Evolutionary conservation across 2,888 invertebrate species (phyloP).

Genomic region (Diogma glabrata): DNA sequence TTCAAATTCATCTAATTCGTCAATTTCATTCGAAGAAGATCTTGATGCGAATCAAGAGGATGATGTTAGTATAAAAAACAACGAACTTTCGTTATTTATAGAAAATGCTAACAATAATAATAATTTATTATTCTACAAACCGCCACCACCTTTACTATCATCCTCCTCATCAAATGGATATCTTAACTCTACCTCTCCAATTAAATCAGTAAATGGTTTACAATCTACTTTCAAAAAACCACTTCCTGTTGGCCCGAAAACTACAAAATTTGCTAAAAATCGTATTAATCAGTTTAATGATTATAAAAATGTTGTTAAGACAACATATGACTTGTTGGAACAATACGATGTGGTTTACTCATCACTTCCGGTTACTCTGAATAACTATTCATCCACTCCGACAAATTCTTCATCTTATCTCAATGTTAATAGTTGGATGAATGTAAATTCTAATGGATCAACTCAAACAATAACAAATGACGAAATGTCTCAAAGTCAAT

Average conservation of each 20-base stretch:
- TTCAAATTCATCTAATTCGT: conserved; percentile 1
- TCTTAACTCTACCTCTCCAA: not conserved
- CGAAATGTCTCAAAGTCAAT: conserved; percentile 17
- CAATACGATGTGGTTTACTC: conserved; percentile 4
- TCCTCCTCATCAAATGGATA: not conserved
- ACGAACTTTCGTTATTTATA: not conserved
- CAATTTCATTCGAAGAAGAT: conserved; percentile 2
- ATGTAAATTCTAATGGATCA: not conserved
- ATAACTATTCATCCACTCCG: not conserved
- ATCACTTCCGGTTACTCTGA: not conserved
- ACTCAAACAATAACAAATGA: too few species aligned
- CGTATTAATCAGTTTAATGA: not conserved
- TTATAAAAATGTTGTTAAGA: conserved; percentile 6
- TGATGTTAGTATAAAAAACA: too few species aligned
- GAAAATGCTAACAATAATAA: conserved; percentile 8
- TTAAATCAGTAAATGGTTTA: too few species aligned
- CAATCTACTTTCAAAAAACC: not conserved
- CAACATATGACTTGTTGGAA: not conserved
- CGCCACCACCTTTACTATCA: conserved; percentile 12
- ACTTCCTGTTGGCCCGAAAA: too few species aligned
- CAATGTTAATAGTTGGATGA: conserved; percentile 1
- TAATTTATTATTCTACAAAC: conserved; percentile 10
- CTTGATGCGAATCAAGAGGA: not conserved
- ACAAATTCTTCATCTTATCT: not conserved
- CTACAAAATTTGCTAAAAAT: not conserved